These are phyloP conservation scores for Leptopilina drosophilae DNA, from an alignment of 2,888 invertebrate species.

Conservation along the genomic window DNA sequence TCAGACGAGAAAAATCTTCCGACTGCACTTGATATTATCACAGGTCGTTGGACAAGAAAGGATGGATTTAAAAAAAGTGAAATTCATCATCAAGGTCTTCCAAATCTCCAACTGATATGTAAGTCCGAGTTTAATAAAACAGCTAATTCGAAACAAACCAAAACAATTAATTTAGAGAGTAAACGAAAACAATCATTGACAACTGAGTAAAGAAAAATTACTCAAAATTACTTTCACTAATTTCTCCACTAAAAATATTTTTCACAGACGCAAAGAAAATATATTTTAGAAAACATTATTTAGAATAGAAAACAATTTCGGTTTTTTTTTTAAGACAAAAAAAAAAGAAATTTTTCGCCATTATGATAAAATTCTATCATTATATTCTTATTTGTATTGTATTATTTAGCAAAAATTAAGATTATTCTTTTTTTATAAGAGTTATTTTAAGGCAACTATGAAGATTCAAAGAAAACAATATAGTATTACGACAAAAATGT, in stretches of 20 bases:
- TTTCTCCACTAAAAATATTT: no score
- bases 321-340: no score
- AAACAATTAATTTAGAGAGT: neutral
- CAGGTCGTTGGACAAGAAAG: neutral
- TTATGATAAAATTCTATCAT: no score
- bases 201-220: neutral
- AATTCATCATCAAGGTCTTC: constrained; percentile 11
- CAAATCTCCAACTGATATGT: neutral
- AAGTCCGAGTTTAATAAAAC: neutral
- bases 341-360: no score
- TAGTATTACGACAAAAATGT: constrained; percentile 15
- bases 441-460: neutral
- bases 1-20: neutral
- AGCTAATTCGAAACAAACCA: neutral
- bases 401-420: no score
- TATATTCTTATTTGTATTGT: no score
- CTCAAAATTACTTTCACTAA: no score
- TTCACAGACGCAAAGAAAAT: no score
- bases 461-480: neutral
- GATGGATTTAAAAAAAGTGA: neutral
- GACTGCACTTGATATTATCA: neutral
- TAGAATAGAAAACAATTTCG: no score
- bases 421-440: neutral
- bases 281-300: no score
- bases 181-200: neutral